Base-by-base conservation (phyloP, 2,797 vertebrate genomes). In the Ceyx erithaca region DNA sequence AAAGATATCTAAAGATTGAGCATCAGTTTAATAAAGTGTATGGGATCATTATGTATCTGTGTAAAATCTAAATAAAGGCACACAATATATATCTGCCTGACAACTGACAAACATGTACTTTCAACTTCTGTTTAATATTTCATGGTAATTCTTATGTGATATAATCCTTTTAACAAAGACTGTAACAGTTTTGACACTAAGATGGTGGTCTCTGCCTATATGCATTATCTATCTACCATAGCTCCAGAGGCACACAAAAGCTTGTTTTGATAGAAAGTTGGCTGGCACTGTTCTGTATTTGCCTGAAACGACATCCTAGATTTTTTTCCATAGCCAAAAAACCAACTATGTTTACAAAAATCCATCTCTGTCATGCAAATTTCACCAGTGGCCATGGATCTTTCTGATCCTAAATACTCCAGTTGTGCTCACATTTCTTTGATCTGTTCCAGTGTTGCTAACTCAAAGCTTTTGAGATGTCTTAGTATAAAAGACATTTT, bases 151-250 rank as follows among this genome's bases (percentile, higher is more conserved):
- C 14, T 22, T 46, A 58, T 8, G 6, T 79, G 68, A 41, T 28
- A 51, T 18, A 18, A 86, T 45, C 31, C 23, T 90, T 90, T 51
- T 4, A 2, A 35, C 14, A 80, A 70, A 82, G 54, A 48, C 62
- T 82, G 79, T 80, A 70, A 54, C 25, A 80, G 45, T 84, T 92
- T 80, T 93, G 80, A 75, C 43, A 80, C 40, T 71, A 61, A 80
- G 61, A 66, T 83, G 48, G 62, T 84, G 31, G 45, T 81, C 51
- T 88, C 67, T 88, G 77, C 55, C 48, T 69, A 2, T 58, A 67
- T 28, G 22, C 76, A 31, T 90, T 88, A 19, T 76, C 15, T 67
- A 79, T 84, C 57, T 59, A 37, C 35, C n/a, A 33, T 11, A 41
- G n/a, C 7, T 70, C 78, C 4, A 2, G 41, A 86, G 80, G 41